Evolutionary conservation across 1,140 invertebrate species (phyloP), one percentile per base, ranked within the genome.

Genomic region (Drosophila melanica): DNA sequence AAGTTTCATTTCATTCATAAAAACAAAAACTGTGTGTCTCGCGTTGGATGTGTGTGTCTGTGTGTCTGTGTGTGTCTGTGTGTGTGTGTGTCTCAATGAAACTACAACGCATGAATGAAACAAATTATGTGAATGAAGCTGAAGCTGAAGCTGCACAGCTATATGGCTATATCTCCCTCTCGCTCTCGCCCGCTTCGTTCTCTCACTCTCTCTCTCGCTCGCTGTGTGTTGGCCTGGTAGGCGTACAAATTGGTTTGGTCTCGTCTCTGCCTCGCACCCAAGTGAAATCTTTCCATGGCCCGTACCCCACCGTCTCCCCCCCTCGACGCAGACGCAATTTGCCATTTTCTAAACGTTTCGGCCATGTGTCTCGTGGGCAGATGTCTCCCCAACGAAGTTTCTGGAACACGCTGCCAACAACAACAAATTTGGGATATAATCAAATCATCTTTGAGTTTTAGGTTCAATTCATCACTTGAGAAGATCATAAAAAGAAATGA

Each of bases 1-100:
- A 79, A 86, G 79, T 76, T 89, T 82, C 77, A 79, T 74, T 87
- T 87, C 82, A 87, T 87, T 87, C 82, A 87, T 87, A 89, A 87
- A 86, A 86, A 71, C 78, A 74, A 42, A 62, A 66, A 50, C 53
- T 72, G 59, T 51, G 35, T 58, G 50, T 41, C 20, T 45, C 48
- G 55, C 35, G 16, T 35, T 67, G 64, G 33, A 33, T 48, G 65
- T 54, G 48, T 33, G 66, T 63, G 41, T 45, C 14, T 20, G 39
- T 5, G 39, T 30, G 69, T 54, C 47, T 48, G 64, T 42, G 55
- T 50, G 27, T 27, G 14, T 23, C 12, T 59, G 59, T 45, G 37
- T 62, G 62, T 62, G 30, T 75, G 60, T 66, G 67, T 72, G 77
- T 35, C 72, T 89, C 64, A 87, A 87, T 89, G 82, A 77, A 89